Percentiles rank a stretch among this genome's conserved stretches.
phyloP scores from a whole-genome alignment of 2,888 invertebrate species.

The Zaprionus lineosus region DNA sequence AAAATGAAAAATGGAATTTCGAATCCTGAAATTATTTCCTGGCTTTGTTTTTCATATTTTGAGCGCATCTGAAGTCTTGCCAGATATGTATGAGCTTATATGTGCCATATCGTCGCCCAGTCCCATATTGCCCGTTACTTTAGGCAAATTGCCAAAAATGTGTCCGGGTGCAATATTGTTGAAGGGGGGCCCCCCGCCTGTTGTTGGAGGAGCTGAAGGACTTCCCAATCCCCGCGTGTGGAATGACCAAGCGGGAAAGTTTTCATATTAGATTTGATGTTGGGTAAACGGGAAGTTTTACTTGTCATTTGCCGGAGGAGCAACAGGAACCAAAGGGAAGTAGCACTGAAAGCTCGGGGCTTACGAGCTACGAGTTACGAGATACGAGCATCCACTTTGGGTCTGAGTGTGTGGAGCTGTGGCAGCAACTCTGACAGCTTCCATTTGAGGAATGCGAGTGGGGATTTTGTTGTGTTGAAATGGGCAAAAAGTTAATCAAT shows the following conservation, averaged over 20 bases:
- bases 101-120: conserved; percentile 12
- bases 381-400: too few species aligned
- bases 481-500: conserved; percentile 54
- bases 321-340: conserved; percentile 7
- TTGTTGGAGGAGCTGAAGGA: too few species aligned
- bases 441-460: conserved; percentile 18
- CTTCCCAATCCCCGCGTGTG: too few species aligned
- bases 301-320: conserved; percentile 44
- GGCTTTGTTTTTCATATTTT: too few species aligned
- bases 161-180: conserved; percentile 28
- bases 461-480: conserved; percentile 56
- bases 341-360: conserved; percentile 7
- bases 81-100: too few species aligned
- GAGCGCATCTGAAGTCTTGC: too few species aligned
- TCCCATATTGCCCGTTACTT: conserved; percentile 19
- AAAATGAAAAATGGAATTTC: too few species aligned
- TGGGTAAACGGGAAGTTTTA: conserved; percentile 25
- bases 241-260: conserved; percentile 31
- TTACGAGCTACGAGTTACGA: too few species aligned
- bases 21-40: too few species aligned
- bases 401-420: background rate
- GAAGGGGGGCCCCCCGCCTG: too few species aligned
- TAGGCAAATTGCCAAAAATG: conserved; percentile 30
- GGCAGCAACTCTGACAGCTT: conserved; percentile 49
- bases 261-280: conserved; percentile 46